Evolutionary conservation across 35 echinoderm and acorn worm species (phyloP), one percentile per base, ranked within the genome.

Genomic region (Apostichopus japonicus): DNA sequence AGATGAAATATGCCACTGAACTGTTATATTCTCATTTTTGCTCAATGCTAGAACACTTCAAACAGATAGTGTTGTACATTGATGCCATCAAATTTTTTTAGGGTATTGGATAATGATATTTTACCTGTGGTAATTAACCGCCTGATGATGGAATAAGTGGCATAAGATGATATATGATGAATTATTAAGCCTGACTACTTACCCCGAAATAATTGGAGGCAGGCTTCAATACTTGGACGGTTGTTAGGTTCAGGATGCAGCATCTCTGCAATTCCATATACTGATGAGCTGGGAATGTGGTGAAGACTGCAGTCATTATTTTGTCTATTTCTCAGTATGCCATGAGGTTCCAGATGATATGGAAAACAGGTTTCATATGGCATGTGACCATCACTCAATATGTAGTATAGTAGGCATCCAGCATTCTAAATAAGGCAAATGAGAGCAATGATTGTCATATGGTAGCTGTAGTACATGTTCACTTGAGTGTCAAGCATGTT

Each of bases 391-490:
- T 77, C 24, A 9, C 9, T 77, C 24, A 77, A 77, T 22, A 77
- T 77, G 17, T 77, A 77, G 24, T 77, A 77, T 25, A 77, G 73
- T 22, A 77, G 17, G 16, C 73, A 77, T n/a, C 73, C 73, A 77
- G 73, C 73, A 77, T 14, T 17, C 73, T 77, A 17, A 77, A 77
- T 13, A n/a, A 72, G 67, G n/a, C 11, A 72, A 72, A 72, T 15
- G 67, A 72, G 27, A 33, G 27, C 27, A 33, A 33, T 33, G 27
- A 33, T 33, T 33, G 27, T 33, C 27, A 33, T 33, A 33, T 33
- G 27, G 27, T 33, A 33, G 27, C 27, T 33, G 27, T 33, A 33
- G 27, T 33, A 33, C 27, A 33, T 33, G 27, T 33, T 33, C 27
- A 33, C 27, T 33, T 33, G 27, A 33, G 27, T 33, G 27, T 33